Conservation (phyloP, 2,113 vertebrate genomes). For the Mungos mungo region DNA sequence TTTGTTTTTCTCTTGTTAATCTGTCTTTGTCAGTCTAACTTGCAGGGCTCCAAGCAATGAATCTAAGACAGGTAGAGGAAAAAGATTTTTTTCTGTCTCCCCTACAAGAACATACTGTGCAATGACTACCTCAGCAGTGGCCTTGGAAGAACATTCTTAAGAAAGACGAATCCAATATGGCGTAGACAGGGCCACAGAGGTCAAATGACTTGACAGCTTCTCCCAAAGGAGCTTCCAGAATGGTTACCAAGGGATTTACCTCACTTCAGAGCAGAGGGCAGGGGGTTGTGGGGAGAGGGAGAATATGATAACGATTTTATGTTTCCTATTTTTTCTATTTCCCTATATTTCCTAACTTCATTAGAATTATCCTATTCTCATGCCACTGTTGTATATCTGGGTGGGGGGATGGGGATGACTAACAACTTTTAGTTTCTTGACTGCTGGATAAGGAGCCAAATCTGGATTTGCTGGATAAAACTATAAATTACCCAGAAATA, state of each 20-base stretch:
- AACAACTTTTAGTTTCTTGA: neutral
- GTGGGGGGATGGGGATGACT: no score
- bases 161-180: neutral
- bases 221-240: neutral
- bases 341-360: neutral
- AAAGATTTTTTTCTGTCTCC: neutral
- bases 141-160: neutral
- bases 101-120: neutral
- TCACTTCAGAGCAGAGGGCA: no score
- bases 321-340: neutral
- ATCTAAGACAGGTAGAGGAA: no score
- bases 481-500: neutral
- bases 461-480: neutral
- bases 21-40: no score
- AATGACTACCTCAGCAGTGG: neutral
- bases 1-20: no score
- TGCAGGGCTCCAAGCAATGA: no score
- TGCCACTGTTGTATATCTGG: neutral
- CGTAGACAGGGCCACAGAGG: neutral
- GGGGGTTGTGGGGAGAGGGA: no score
- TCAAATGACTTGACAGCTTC: neutral
- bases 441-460: neutral
- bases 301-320: neutral
- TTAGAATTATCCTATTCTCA: neutral
- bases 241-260: neutral